Evolutionary conservation across 2,797 vertebrate genomes (phyloP).

Genomic region (Lithobates pipiens): DNA sequence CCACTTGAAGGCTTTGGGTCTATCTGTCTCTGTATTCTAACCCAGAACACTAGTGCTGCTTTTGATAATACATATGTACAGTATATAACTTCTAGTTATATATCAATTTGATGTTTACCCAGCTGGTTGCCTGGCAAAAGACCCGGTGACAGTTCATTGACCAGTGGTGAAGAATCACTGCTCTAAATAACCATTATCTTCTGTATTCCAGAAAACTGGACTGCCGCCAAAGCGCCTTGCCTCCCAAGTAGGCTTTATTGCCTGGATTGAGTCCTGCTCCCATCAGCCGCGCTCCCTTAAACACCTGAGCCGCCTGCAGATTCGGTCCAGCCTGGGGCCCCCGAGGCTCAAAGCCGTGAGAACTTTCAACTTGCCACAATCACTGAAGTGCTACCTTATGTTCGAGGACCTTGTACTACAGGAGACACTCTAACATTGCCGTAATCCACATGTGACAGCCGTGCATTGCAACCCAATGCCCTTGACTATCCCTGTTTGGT

Average conservation of each 20-base stretch:
- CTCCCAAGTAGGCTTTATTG: conserved; percentile 63
- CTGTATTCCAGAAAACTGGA: conserved; percentile 65
- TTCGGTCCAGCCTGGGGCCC: conserved; percentile 62
- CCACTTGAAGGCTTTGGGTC: too few relatives aligned
- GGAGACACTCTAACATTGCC: conserved; percentile 20
- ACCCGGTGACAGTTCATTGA: too few relatives aligned
- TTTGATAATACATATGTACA: too few relatives aligned
- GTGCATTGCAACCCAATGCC: conserved; percentile 8
- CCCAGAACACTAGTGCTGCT: too few relatives aligned
- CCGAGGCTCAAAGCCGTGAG: conserved; percentile 61
- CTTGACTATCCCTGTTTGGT: not conserved
- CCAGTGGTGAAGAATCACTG: not conserved
- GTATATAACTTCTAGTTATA: too few relatives aligned
- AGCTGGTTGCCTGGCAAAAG: too few relatives aligned
- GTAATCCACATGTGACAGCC: not conserved
- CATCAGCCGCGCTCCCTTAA: conserved; percentile 66
- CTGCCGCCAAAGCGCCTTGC: conserved; percentile 67
- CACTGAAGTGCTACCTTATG: conserved; percentile 67
- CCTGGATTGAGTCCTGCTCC: conserved; percentile 66
- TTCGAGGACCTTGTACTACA: conserved; percentile 66
- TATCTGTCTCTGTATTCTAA: too few relatives aligned
- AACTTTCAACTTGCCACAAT: conserved; percentile 64
- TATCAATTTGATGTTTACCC: too few relatives aligned
- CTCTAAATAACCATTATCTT: not conserved
- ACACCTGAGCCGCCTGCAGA: conserved; percentile 61